phyloP scores from a whole-genome alignment of 2,797 vertebrate species.

The Lithobates sylvaticus region DNA sequence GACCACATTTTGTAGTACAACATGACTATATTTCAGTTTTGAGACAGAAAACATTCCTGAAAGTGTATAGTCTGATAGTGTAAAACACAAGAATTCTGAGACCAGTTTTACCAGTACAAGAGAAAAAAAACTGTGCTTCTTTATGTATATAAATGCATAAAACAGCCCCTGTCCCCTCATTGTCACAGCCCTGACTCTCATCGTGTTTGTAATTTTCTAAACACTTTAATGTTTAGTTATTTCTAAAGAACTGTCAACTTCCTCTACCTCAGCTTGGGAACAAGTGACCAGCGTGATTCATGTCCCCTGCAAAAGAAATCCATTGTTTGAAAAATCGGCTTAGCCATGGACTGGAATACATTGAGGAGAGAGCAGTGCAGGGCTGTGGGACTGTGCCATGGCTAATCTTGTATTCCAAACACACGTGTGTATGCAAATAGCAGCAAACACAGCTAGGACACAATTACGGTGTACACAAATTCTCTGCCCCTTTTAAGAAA shows the following conservation, averaged over 20 bases:
- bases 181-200: slow-evolving; percentile 49
- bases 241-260: slow-evolving; percentile 85
- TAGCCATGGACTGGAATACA: slow-evolving; percentile 86
- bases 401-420: slow-evolving; percentile 80
- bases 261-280: slow-evolving; percentile 77
- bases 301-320: slow-evolving; percentile 83
- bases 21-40: no score
- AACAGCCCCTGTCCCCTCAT: slow-evolving; percentile 20
- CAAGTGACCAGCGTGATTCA: slow-evolving; percentile 86
- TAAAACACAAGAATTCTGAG: no score
- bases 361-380: slow-evolving; percentile 76
- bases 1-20: no score
- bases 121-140: neutral
- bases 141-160: slow-evolving; percentile 30
- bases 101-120: no score
- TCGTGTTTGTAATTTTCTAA: slow-evolving; percentile 49
- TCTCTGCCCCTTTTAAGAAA: slow-evolving; percentile 60
- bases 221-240: slow-evolving; percentile 68
- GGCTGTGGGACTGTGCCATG: slow-evolving; percentile 86
- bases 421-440: slow-evolving; percentile 74
- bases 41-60: no score
- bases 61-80: no score
- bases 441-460: slow-evolving; percentile 67
- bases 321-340: slow-evolving; percentile 86
- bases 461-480: slow-evolving; percentile 61